Percentiles rank a stretch among this genome's conserved stretches.
These are phyloP conservation scores for Catostomus latipinnis DNA, from an alignment of 2,797 vertebrate genomes.

Conservation along the genomic window DNA sequence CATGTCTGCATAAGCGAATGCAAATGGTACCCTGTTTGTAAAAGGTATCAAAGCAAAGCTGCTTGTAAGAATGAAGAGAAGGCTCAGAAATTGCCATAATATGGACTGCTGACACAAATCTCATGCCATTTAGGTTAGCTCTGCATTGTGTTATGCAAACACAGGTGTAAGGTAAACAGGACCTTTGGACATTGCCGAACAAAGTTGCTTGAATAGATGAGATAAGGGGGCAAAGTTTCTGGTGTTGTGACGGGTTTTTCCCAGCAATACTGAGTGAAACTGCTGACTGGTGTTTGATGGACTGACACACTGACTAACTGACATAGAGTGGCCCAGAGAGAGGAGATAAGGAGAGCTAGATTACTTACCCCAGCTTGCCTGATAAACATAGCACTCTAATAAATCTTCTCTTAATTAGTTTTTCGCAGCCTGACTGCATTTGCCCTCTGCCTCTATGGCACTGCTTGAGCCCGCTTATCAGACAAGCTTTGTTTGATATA, in stretches of 20 bases:
- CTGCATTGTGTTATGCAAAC: slow-evolving; percentile 64
- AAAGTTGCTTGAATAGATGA: slow-evolving; percentile 66
- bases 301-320: slow-evolving; percentile 57
- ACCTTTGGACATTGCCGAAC: slow-evolving; percentile 71
- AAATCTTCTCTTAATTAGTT: slow-evolving; percentile 58
- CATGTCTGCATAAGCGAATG: neutral
- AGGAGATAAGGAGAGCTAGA: slow-evolving; percentile 49
- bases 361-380: slow-evolving; percentile 46
- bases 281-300: slow-evolving; percentile 51
- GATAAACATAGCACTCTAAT: slow-evolving; percentile 58
- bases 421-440: slow-evolving; percentile 17
- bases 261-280: slow-evolving; percentile 44
- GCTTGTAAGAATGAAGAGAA: neutral
- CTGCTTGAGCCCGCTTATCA: slow-evolving; percentile 1
- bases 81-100: neutral
- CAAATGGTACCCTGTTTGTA: neutral
- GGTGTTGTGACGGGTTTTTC: slow-evolving; percentile 54
- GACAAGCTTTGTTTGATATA: slow-evolving; percentile 20
- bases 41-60: neutral
- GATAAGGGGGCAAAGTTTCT: slow-evolving; percentile 73
- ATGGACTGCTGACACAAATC: neutral
- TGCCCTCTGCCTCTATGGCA: neutral
- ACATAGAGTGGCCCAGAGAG: slow-evolving; percentile 43
- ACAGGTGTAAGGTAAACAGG: slow-evolving; percentile 68
- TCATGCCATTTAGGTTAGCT: slow-evolving; percentile 63